Evolutionary conservation across 2,113 vertebrate genomes (phyloP).

Genomic region (Piprites chloris): DNA sequence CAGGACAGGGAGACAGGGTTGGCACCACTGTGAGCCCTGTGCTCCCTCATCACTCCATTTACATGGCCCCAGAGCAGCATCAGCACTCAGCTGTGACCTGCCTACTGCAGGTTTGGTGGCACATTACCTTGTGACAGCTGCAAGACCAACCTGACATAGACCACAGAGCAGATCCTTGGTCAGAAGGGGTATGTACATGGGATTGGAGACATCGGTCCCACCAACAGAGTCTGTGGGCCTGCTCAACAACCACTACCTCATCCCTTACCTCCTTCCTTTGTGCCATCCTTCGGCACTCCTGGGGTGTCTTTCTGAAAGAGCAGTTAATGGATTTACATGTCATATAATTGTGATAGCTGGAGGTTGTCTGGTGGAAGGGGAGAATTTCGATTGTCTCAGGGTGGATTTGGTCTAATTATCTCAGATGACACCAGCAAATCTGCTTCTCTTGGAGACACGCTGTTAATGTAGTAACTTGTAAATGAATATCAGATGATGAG

Average conservation of each 20-base stretch:
- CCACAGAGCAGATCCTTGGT: background rate
- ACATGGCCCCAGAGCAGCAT: background rate
- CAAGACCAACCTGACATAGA: background rate
- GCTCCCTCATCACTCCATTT: background rate
- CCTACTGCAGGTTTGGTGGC: background rate
- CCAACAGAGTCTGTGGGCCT: accelerated
- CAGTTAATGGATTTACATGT: background rate
- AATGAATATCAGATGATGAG: constrained; percentile 63
- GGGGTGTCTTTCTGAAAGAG: background rate
- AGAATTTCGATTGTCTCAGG: constrained; percentile 29
- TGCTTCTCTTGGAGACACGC: constrained; percentile 47
- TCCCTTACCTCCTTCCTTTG: background rate
- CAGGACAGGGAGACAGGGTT: background rate
- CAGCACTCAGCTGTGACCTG: background rate
- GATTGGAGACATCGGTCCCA: background rate
- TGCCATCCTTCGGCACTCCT: background rate
- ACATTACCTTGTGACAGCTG: background rate
- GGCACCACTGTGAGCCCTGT: background rate
- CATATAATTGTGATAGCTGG: constrained; percentile 11
- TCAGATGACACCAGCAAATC: constrained; percentile 51
- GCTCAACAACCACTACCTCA: background rate
- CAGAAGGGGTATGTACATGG: background rate
- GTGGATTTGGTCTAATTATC: constrained; percentile 60
- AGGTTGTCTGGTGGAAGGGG: background rate
- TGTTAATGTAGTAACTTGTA: constrained; percentile 65